Percentiles rank a stretch among this genome's conserved stretches.
These are phyloP conservation scores for Oncorhynchus gorbuscha DNA, from an alignment of 2,113 vertebrate species.

Conservation along the genomic window DNA sequence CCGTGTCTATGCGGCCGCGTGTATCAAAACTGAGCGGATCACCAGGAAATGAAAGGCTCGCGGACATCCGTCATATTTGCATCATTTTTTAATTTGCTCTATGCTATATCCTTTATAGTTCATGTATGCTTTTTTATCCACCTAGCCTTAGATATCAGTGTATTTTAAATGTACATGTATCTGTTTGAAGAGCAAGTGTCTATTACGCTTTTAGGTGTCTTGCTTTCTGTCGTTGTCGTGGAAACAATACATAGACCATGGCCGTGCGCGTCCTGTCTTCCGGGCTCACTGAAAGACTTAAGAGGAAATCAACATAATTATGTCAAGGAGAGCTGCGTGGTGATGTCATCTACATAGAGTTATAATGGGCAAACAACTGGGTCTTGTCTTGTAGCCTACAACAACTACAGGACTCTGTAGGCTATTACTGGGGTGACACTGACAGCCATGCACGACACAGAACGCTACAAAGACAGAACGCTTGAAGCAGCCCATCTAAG, in stretches of 20 bases:
- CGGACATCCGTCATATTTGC: too few relatives aligned
- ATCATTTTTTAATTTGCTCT: too few relatives aligned
- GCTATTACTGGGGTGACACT: not conserved
- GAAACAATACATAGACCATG: constrained; percentile 21
- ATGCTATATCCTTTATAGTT: too few relatives aligned
- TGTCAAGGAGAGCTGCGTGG: constrained; percentile 33
- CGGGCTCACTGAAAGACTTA: constrained; percentile 15
- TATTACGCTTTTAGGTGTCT: not conserved
- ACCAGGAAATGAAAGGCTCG: too few relatives aligned
- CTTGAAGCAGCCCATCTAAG: not conserved
- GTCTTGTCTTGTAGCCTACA: constrained; percentile 5
- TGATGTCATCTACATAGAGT: constrained; percentile 8
- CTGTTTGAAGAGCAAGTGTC: not conserved
- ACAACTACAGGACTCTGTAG: not conserved
- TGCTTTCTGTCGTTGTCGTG: constrained; percentile 20
- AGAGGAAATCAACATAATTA: constrained; percentile 48
- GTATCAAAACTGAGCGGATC: too few relatives aligned
- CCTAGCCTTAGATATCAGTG: too few relatives aligned
- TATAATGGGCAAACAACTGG: constrained; percentile 59
- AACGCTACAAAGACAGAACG: too few relatives aligned
- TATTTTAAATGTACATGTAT: too few relatives aligned
- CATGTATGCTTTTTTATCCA: too few relatives aligned
- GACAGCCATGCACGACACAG: too few relatives aligned
- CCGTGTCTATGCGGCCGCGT: too few relatives aligned
- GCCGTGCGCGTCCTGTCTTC: not conserved